Conservation (phyloP, 2,113 vertebrate species). For the Aleadryas rufinucha region DNA sequence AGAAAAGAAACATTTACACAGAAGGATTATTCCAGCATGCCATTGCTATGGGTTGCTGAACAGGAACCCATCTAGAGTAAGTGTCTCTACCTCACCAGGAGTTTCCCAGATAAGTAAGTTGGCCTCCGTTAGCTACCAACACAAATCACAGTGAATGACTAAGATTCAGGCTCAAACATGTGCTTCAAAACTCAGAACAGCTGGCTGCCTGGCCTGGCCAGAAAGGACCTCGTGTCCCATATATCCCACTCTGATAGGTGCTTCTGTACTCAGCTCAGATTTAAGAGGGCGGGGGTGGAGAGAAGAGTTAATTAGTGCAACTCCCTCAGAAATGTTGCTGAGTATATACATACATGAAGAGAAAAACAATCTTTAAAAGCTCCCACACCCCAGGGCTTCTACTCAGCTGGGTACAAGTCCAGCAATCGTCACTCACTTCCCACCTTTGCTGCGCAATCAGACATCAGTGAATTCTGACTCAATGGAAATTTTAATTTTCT, state of each 20-base stretch:
- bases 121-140: background rate
- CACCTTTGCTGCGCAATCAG: background rate
- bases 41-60: background rate
- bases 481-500: background rate
- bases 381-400: background rate
- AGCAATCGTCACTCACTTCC: background rate
- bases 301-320: background rate
- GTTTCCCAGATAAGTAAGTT: background rate
- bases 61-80: background rate
- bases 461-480: background rate
- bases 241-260: background rate
- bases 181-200: background rate
- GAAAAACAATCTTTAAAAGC: background rate
- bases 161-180: background rate
- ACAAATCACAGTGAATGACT: background rate
- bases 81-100: background rate
- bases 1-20: slow-evolving; percentile 8
- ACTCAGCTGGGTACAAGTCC: background rate
- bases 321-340: slow-evolving; percentile 8
- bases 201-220: background rate
- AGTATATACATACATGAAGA: background rate
- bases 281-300: background rate
- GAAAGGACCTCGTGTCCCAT: background rate
- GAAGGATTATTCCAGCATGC: slow-evolving; percentile 8
- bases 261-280: background rate